These are phyloP conservation scores for Acanthornis magna DNA, from an alignment of 2,797 vertebrate genomes.

Conservation along the genomic window DNA sequence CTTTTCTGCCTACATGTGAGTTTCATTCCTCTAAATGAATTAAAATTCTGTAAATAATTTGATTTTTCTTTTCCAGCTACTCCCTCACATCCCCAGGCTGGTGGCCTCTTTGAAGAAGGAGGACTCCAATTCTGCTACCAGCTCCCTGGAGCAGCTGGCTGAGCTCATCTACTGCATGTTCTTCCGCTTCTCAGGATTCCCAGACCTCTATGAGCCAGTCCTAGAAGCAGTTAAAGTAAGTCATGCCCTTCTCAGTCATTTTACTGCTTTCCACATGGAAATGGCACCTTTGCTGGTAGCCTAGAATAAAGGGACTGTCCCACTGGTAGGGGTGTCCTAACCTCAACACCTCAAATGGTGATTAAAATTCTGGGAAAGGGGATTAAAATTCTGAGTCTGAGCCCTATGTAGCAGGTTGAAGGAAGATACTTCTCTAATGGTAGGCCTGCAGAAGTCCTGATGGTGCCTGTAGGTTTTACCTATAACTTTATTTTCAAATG, in stretches of 20 bases:
- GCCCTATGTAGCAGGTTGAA: not conserved
- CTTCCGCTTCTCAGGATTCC: constrained; percentile 82
- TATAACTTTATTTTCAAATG: not conserved
- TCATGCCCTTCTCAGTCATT: fast-evolving
- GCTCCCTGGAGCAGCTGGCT: constrained; percentile 76
- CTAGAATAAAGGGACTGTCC: not conserved
- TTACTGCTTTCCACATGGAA: not conserved
- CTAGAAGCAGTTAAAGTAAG: constrained; percentile 80
- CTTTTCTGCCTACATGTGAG: not conserved
- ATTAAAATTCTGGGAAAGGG: not conserved
- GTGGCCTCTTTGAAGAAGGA: constrained; percentile 78
- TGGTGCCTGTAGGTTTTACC: not conserved
- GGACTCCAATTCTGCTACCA: constrained; percentile 76
- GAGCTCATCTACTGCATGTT: constrained; percentile 84
- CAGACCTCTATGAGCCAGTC: constrained; percentile 81
- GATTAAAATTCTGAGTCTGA: not conserved
- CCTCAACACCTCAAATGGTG: not conserved
- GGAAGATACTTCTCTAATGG: not conserved
- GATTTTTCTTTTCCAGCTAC: constrained; percentile 68
- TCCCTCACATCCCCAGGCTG: constrained; percentile 79
- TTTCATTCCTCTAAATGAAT: not conserved
- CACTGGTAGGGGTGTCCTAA: not conserved
- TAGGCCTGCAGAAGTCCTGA: not conserved
- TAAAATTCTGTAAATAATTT: not conserved
- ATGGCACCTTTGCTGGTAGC: not conserved